Evolutionary conservation across 2,888 invertebrate species (phyloP).

Genomic region (Cerceris rybyensis): DNA sequence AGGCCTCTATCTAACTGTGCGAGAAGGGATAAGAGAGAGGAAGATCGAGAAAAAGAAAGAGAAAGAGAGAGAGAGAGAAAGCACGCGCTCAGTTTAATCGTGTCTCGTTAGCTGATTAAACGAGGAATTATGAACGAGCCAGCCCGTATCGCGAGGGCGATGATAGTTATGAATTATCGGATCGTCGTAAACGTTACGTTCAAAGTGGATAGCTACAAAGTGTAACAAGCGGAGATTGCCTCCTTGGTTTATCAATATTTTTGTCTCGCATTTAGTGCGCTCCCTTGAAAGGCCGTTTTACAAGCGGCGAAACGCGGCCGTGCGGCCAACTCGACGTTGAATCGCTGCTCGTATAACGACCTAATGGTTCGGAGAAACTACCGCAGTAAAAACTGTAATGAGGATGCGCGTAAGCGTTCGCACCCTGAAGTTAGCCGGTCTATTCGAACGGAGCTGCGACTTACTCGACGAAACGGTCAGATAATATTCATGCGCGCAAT

Average conservation of each 20-base stretch:
- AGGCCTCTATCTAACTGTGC: background rate
- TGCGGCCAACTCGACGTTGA: background rate
- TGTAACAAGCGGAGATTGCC: conserved; percentile 29
- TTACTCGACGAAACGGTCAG: conserved; percentile 44
- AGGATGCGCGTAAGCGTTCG: conserved; percentile 58
- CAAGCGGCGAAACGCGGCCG: conserved; percentile 18
- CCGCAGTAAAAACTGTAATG: conserved; percentile 58
- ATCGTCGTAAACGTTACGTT: conserved; percentile 37
- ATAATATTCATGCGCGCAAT: conserved; percentile 46
- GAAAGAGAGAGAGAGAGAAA: too few species aligned
- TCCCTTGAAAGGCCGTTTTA: conserved; percentile 27
- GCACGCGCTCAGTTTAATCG: conserved; percentile 23
- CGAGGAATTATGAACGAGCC: conserved; percentile 38
- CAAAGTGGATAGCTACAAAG: conserved; percentile 22
- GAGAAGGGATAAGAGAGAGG: background rate
- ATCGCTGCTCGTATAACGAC: conserved; percentile 44
- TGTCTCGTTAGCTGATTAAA: conserved; percentile 38
- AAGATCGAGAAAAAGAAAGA: too few species aligned
- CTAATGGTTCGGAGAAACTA: conserved; percentile 59
- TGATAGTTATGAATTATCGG: conserved; percentile 41
- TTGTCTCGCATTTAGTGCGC: conserved; percentile 36
- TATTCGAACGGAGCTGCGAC: conserved; percentile 33
- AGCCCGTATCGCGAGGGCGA: conserved; percentile 11
- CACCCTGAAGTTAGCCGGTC: conserved; percentile 53
- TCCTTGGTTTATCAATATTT: conserved; percentile 46